These are phyloP conservation scores for Saccostrea echinata DNA, from an alignment of 1,140 invertebrate genomes.

Conservation along the genomic window DNA sequence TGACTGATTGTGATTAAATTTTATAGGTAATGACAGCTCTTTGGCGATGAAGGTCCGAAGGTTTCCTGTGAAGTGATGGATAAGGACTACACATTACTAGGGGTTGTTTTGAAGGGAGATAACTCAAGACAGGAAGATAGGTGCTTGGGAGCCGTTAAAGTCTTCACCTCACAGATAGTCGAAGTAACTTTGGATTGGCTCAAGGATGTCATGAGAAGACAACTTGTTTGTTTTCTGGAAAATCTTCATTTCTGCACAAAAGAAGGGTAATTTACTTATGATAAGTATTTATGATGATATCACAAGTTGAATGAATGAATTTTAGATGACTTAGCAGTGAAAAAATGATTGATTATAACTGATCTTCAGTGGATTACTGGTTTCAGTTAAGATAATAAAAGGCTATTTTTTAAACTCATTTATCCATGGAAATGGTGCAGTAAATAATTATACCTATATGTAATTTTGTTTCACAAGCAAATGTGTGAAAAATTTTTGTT, in stretches of 20 bases:
- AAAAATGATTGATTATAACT: too few relatives aligned
- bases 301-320: too few relatives aligned
- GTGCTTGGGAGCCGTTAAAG: not conserved
- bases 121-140: not conserved
- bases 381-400: too few relatives aligned
- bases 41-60: too few relatives aligned
- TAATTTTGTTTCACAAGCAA: too few relatives aligned
- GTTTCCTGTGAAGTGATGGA: not conserved
- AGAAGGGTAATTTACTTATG: not conserved
- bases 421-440: too few relatives aligned
- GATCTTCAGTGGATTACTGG: too few relatives aligned
- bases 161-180: not conserved
- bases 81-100: not conserved
- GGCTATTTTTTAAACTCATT: too few relatives aligned
- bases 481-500: too few relatives aligned
- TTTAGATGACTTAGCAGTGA: too few relatives aligned
- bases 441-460: too few relatives aligned
- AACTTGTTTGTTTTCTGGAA: not conserved
- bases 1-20: not conserved
- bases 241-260: conserved; percentile 22
- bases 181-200: not conserved
- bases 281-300: too few relatives aligned
- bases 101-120: not conserved
- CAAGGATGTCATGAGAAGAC: not conserved
- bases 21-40: not conserved